Conservation (phyloP, 1,140 invertebrate species). For the Acyrthosiphon pisum region DNA sequence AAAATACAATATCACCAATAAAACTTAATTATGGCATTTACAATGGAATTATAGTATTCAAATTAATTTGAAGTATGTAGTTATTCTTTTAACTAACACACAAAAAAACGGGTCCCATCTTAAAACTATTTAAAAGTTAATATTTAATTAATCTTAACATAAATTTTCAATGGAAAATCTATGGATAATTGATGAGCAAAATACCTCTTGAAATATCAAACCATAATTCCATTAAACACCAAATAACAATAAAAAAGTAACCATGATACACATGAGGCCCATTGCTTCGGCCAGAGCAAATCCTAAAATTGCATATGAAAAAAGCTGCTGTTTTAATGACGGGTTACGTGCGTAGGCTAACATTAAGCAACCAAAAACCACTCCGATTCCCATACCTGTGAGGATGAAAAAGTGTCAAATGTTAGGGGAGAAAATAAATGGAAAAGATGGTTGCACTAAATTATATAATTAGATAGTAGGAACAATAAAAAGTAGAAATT, state of each 20-base stretch:
- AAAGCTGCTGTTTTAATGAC: constrained; percentile 91
- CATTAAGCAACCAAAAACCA: constrained; percentile 90
- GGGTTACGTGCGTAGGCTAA: constrained; percentile 92
- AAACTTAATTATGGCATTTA: not conserved
- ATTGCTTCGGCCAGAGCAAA: constrained; percentile 96
- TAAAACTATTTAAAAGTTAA: not conserved
- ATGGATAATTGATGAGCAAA: not conserved
- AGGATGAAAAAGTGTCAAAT: constrained; percentile 23
- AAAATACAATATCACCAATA: not conserved
- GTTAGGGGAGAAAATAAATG: not conserved
- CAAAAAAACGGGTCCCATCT: not conserved
- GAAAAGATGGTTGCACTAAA: not conserved
- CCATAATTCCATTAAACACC: constrained; percentile 66
- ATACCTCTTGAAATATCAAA: not conserved
- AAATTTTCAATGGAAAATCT: constrained; percentile 1
- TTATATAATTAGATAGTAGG: not conserved
- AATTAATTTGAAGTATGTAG: not conserved
- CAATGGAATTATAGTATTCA: not conserved
- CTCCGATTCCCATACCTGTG: constrained; percentile 85
- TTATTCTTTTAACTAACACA: not conserved
- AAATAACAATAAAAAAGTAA: constrained; percentile 91
- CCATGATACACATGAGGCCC: constrained; percentile 96
- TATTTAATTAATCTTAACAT: not conserved
- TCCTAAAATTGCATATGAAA: constrained; percentile 91
- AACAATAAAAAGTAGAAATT: not conserved